Percentiles rank a stretch among this genome's conserved stretches.
phyloP scores from a whole-genome alignment of 2,888 invertebrate species.

The Yponomeuta plumbellus region DNA sequence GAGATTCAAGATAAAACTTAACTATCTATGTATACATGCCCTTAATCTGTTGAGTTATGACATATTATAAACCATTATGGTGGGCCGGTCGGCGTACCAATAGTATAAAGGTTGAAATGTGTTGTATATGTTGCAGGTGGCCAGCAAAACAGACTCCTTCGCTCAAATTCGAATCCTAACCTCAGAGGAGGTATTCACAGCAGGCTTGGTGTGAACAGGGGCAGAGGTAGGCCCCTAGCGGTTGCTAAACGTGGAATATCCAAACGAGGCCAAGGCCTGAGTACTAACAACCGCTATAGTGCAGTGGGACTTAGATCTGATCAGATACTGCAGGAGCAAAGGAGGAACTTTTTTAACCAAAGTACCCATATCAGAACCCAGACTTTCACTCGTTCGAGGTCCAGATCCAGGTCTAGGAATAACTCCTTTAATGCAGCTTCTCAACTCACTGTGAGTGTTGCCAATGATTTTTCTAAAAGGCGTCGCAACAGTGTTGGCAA shows the following conservation, averaged over 20 bases:
- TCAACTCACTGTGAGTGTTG: conserved; percentile 64
- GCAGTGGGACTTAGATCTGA: conserved; percentile 66
- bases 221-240: conserved; percentile 54
- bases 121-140: conserved; percentile 39
- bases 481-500: conserved; percentile 64
- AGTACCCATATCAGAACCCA: conserved; percentile 61
- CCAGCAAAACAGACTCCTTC: conserved; percentile 41
- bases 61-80: too few species aligned
- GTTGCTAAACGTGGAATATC: conserved; percentile 63
- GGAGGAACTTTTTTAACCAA: conserved; percentile 42
- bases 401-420: conserved; percentile 24
- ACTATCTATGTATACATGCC: neutral
- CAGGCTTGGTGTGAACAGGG: conserved; percentile 54
- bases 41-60: too few species aligned
- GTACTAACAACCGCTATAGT: conserved; percentile 56
- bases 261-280: conserved; percentile 61
- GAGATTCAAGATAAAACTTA: too few species aligned
- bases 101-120: too few species aligned
- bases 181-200: conserved; percentile 48
- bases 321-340: conserved; percentile 58
- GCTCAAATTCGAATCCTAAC: conserved; percentile 49
- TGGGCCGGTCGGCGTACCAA: too few species aligned
- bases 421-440: conserved; percentile 58
- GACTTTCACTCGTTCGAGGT: conserved; percentile 61
- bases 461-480: conserved; percentile 59